Evolutionary conservation across 2,888 invertebrate genomes (phyloP).

Genomic region (Amaurobius ferox): DNA sequence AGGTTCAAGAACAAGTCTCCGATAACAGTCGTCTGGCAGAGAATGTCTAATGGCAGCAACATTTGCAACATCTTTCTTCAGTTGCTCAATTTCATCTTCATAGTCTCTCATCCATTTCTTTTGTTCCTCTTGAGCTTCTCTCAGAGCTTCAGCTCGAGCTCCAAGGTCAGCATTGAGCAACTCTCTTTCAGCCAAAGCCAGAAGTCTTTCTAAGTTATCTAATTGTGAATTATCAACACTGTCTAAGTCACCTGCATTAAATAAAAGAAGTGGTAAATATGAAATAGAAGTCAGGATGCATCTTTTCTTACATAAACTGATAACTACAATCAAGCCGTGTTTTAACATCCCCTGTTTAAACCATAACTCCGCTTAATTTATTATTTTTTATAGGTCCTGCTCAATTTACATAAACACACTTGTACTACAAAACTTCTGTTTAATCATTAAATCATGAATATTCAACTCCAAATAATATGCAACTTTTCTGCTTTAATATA

Average conservation of each 20-base stretch:
- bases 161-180: slow-evolving; percentile 86
- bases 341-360: background rate
- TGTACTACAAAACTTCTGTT: no score
- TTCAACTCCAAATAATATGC: no score
- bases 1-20: slow-evolving; percentile 73
- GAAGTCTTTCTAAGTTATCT: slow-evolving; percentile 81
- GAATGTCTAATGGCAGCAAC: slow-evolving; percentile 88
- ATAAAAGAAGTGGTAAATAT: slow-evolving; percentile 75
- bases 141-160: slow-evolving; percentile 85
- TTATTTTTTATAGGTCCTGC: no score
- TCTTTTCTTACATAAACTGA: background rate
- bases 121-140: slow-evolving; percentile 84
- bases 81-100: slow-evolving; percentile 85
- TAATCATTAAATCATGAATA: no score
- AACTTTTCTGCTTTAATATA: no score
- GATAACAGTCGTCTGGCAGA: slow-evolving; percentile 86
- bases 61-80: slow-evolving; percentile 87
- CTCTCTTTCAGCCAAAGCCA: slow-evolving; percentile 85
- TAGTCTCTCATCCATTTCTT: slow-evolving; percentile 87
- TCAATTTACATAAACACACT: no score
- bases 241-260: slow-evolving; percentile 77
- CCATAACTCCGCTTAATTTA: no score
- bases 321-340: background rate
- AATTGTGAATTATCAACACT: slow-evolving; percentile 75
- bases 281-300: background rate